Base-by-base conservation (phyloP, 1,140 invertebrate genomes). In the Tetramorium simillimum region DNA sequence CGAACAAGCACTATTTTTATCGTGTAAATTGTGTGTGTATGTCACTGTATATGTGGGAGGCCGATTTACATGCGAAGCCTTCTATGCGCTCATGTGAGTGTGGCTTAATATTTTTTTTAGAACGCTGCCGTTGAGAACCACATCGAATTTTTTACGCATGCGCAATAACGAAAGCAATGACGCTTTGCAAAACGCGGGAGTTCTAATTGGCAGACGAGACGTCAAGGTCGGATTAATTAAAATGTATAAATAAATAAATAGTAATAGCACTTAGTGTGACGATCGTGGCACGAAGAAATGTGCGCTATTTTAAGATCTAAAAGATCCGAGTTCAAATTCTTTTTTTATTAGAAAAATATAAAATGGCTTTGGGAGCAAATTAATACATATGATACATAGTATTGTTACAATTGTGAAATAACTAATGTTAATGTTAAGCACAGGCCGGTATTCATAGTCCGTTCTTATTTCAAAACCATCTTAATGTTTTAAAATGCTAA, bases 1-100 rank as follows among this genome's bases (percentile, higher is more conserved):
- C 62, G 33, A 82, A 67, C 65, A 62, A 58, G 37, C 76, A 80
- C 60, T 92, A 89, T 89, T 91, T 92, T 92, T 87, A 62, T 67
- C 78, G 67, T 85, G 62, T 67, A 86, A 86, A 89, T 84, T 86
- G 33, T 33, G 28, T 28, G 28, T 28, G 33, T 33, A 4, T 33
- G 33, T 33, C 2, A 33, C 28, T 33, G 2, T 33, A 33, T 33
- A 33, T 33, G 28, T 33, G 28, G 28, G 33, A 91, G 88, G 78
- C 65, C 72, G 51, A 82, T 91, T 89, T 81, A 88, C 89, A 90
- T 10, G 4, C 2, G n/a, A 10, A 12, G 7, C 2, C 14, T 3
- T 16, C 14, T 60, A 16, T 60, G 43, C 63, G 63, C 46, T 2
- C 2, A 33, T 33, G n/a, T 24, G 65, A 72, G 21, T 58, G 37